Percentiles rank a stretch among this genome's conserved stretches.
Conservation (phyloP, 2,888 invertebrate species). For the Meteorus colon region DNA sequence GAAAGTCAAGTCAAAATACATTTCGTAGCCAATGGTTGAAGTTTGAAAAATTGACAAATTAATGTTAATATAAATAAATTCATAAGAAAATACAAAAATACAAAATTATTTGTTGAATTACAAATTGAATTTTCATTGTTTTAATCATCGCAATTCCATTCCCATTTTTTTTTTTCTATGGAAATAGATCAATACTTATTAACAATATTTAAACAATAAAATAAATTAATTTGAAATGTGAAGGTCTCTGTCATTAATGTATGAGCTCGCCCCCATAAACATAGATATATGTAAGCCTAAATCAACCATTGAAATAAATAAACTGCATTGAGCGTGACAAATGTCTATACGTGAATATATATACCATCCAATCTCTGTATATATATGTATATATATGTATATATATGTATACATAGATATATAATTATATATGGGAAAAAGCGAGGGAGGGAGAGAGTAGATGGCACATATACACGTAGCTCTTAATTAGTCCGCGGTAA, state of each 20-base stretch:
- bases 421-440: slow-evolving; percentile 14
- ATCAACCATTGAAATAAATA: slow-evolving; percentile 34
- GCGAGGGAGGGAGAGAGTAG: slow-evolving; percentile 18
- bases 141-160: too few relatives aligned
- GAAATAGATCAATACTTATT: too few relatives aligned
- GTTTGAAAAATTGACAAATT: too few relatives aligned
- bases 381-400: slow-evolving; percentile 19
- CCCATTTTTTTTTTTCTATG: too few relatives aligned
- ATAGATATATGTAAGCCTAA: slow-evolving; percentile 22
- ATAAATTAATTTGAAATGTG: not conserved
- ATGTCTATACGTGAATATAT: slow-evolving; percentile 5
- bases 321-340: slow-evolving; percentile 24
- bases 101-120: too few relatives aligned
- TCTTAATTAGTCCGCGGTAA: slow-evolving; percentile 52
- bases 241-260: slow-evolving; percentile 35
- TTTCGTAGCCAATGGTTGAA: too few relatives aligned
- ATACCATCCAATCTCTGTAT: not conserved
- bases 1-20: too few relatives aligned
- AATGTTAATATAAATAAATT: too few relatives aligned
- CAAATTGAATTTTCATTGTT: too few relatives aligned
- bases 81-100: too few relatives aligned
- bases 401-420: too few relatives aligned
- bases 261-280: slow-evolving; percentile 36
- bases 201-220: not conserved
- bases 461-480: slow-evolving; percentile 47